Conservation (phyloP, 2,797 vertebrate genomes). For the Paedocypris micromegethes region DNA sequence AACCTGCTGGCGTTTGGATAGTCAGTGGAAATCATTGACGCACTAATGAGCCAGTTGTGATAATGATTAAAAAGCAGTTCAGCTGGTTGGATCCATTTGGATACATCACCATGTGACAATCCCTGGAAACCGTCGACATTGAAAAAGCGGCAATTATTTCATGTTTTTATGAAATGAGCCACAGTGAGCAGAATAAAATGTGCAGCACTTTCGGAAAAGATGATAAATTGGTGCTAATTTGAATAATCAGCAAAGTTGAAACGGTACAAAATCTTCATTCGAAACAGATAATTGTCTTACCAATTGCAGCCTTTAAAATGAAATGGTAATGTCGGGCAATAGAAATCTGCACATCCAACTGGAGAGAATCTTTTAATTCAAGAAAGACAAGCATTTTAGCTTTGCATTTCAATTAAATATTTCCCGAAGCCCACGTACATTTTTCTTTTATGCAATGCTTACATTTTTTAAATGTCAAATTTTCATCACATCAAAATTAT, state of each 20-base stretch:
- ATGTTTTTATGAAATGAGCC: constrained; percentile 32
- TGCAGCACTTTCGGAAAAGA: constrained; percentile 22
- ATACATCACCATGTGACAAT: constrained; percentile 31
- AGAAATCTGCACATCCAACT: too few relatives aligned
- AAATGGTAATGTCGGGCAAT: not conserved
- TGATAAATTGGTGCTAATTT: constrained; percentile 26
- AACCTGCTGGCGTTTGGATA: constrained; percentile 40
- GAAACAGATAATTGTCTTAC: not conserved
- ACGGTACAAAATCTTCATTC: constrained; percentile 8
- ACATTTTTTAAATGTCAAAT: too few relatives aligned
- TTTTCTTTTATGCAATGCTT: too few relatives aligned
- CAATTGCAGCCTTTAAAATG: not conserved
- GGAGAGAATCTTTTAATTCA: too few relatives aligned
- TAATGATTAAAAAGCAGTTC: constrained; percentile 44
- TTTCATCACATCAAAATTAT: too few relatives aligned
- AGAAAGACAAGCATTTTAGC: too few relatives aligned
- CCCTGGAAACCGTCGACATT: constrained; percentile 25
- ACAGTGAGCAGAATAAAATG: constrained; percentile 17
- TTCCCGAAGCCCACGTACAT: too few relatives aligned
- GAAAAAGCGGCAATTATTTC: constrained; percentile 26
- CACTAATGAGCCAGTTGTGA: constrained; percentile 36
- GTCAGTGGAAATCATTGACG: constrained; percentile 33
- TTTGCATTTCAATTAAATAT: too few relatives aligned
- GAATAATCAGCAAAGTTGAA: constrained; percentile 10
- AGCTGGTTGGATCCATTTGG: constrained; percentile 32